Evolutionary conservation across 2,888 invertebrate genomes (phyloP).

Genomic region (Alitta virens): DNA sequence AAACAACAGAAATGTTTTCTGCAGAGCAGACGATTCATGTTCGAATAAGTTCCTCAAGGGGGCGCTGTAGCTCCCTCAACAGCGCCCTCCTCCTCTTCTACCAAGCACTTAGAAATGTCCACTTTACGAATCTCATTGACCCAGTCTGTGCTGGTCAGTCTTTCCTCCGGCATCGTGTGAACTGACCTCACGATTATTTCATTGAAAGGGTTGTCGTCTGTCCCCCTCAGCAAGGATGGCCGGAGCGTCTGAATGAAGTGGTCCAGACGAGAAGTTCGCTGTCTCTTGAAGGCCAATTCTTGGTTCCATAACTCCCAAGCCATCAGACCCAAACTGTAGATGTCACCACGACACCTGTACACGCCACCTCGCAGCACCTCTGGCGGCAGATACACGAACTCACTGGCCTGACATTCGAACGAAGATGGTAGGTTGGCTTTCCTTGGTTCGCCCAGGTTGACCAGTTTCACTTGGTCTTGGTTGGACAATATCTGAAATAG

Average conservation of each 20-base stretch:
- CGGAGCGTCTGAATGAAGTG: slow-evolving; percentile 17
- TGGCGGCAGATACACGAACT: slow-evolving; percentile 43
- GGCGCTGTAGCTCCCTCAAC: no score
- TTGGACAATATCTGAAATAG: slow-evolving; percentile 15
- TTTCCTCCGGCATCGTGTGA: slow-evolving; percentile 6
- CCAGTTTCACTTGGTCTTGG: slow-evolving; percentile 20
- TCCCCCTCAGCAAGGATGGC: slow-evolving; percentile 3
- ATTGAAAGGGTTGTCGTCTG: slow-evolving; percentile 17
- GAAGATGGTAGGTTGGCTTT: slow-evolving; percentile 25
- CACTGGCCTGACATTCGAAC: slow-evolving; percentile 24
- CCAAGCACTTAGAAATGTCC: slow-evolving; percentile 5
- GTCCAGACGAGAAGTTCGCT: slow-evolving; percentile 10
- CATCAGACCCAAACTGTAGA: slow-evolving; percentile 38
- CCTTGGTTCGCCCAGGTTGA: slow-evolving; percentile 34
- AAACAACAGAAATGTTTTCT: no score
- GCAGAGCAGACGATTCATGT: no score
- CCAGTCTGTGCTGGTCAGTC: slow-evolving; percentile 22
- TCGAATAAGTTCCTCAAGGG: no score
- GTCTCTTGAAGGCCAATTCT: slow-evolving; percentile 20
- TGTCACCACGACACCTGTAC: slow-evolving; percentile 41
- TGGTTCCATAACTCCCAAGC: slow-evolving; percentile 33
- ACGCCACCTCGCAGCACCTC: slow-evolving; percentile 40
- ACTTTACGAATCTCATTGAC: slow-evolving; percentile 24
- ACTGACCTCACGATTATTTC: slow-evolving; percentile 12
- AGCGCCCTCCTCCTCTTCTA: background rate